Percentiles rank a stretch among this genome's conserved stretches.
Evolutionary conservation across 2,797 vertebrate species (phyloP).

Genomic region (Yasuhikotakia modesta): DNA sequence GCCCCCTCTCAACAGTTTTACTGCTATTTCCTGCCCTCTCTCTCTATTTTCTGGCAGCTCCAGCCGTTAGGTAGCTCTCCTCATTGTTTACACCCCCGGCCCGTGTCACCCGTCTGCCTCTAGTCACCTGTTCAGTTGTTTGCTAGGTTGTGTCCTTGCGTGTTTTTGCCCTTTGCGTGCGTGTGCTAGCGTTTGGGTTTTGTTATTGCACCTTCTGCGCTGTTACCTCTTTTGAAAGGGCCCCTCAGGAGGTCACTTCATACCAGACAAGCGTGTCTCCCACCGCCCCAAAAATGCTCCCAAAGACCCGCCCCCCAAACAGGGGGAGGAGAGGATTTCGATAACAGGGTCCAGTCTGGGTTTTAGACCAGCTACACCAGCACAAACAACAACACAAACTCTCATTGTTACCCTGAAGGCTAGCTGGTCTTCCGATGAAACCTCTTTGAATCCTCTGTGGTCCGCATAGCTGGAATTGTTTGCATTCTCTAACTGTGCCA

Average conservation of each 20-base stretch:
- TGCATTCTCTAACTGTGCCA: slow-evolving; percentile 37
- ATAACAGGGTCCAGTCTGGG: slow-evolving; percentile 39
- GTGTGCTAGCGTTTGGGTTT: slow-evolving; percentile 53
- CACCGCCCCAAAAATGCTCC: slow-evolving; percentile 31
- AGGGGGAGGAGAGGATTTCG: slow-evolving; percentile 27
- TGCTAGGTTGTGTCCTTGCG: slow-evolving; percentile 52
- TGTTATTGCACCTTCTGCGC: slow-evolving; percentile 52
- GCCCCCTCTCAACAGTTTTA: slow-evolving; percentile 37
- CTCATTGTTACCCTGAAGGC: slow-evolving; percentile 60
- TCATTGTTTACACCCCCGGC: slow-evolving; percentile 67
- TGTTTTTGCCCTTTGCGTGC: slow-evolving; percentile 48
- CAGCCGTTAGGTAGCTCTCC: slow-evolving; percentile 53
- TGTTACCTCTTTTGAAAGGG: slow-evolving; percentile 57
- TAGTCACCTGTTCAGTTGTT: slow-evolving; percentile 61
- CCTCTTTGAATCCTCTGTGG: slow-evolving; percentile 52
- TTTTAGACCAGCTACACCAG: slow-evolving; percentile 25
- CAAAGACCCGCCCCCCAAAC: not conserved
- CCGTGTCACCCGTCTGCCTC: slow-evolving; percentile 57
- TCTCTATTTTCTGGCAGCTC: slow-evolving; percentile 32
- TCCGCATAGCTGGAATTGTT: slow-evolving; percentile 63
- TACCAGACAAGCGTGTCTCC: slow-evolving; percentile 60
- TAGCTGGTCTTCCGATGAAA: slow-evolving; percentile 45
- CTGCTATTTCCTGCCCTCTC: not conserved
- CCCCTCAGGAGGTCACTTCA: slow-evolving; percentile 54
- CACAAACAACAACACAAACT: slow-evolving; percentile 48